Base-by-base conservation (phyloP, 2,113 vertebrate species). In the Gavialis gangeticus region DNA sequence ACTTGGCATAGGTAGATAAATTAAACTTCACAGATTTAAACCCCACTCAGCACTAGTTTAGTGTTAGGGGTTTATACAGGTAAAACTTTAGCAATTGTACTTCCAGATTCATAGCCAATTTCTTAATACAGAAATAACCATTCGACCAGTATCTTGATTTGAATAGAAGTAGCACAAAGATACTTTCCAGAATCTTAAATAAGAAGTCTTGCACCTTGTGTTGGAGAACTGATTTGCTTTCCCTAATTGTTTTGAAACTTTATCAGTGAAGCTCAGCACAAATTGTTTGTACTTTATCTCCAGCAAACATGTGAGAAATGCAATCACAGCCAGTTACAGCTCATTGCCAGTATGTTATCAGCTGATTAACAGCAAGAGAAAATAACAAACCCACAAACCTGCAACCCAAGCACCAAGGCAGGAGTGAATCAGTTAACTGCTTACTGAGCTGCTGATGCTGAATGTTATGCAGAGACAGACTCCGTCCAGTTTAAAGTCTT, bases 121-220 rank as follows among this genome's bases (percentile, higher is more conserved):
- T 63, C 71, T 84, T 54, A 76, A 92, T 24, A 34, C 55, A 91
- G 37, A 22, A 37, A 6, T 19, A 60, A 5, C 55, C 37, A 82
- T 82, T 91, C 71, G 27, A 71, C 79, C 57, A 62, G 37, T 85
- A 56, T 73, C 28, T 95, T 84, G 34, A 82, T 37, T 75, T 88
- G 69, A 77, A 89, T 57, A 87, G 67, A 24, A 21, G 46, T 46
- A 46, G 6, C 67, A 57, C 28, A 79, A 94, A 94, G 62, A 92
- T 86, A 69, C 21, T 67, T 71, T 71, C 58, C 63, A 58, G 60
- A 76, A 6, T 55, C 73, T 59, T 64, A 80, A 54, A 85, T 59
- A 96, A 94, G 62, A 79, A 34, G 86, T 95, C 95, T 96, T 95
- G 80, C 92, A 95, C 92, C 80, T 96, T 57, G 10, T 95, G 64